These are phyloP conservation scores for Phycodurus eques DNA, from an alignment of 2,113 vertebrate genomes.

Conservation along the genomic window DNA sequence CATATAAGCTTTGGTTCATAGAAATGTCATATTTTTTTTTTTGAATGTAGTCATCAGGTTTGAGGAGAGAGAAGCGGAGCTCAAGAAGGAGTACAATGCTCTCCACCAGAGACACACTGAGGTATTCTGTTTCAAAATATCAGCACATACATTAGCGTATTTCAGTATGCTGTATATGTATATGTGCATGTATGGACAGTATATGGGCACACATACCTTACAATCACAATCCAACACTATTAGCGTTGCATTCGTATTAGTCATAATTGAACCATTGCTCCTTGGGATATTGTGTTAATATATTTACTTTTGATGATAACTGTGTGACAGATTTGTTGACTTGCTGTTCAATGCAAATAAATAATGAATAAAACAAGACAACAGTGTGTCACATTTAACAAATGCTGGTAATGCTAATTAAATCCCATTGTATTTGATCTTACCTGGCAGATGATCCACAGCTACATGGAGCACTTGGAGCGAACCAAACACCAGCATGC, in stretches of 20 bases:
- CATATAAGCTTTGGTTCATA: background rate
- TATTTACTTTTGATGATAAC: background rate
- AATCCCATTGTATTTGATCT: background rate
- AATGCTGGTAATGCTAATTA: too few relatives aligned
- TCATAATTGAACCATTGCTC: background rate
- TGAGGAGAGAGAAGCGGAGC: conserved; percentile 93
- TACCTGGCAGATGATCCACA: conserved; percentile 92
- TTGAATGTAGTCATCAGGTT: conserved; percentile 85
- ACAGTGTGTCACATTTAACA: background rate
- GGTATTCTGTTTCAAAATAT: conserved; percentile 61
- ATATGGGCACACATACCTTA: background rate
- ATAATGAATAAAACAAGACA: background rate
- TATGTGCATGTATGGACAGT: background rate
- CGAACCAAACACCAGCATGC: conserved; percentile 91
- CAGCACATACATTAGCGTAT: background rate
- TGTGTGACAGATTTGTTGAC: too few relatives aligned
- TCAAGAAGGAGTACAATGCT: conserved; percentile 93
- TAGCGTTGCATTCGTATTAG: background rate
- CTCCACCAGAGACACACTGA: conserved; percentile 97
- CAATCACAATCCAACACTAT: background rate
- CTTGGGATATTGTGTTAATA: background rate
- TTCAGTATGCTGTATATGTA: too few relatives aligned
- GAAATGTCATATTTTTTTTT: background rate
- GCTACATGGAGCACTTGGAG: conserved; percentile 99
- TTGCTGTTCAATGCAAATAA: background rate